A percentile compares a stretch with the other conserved stretches of the same genome.
Conservation (phyloP, 2,797 vertebrate species). For the Clarias platycephalus region DNA sequence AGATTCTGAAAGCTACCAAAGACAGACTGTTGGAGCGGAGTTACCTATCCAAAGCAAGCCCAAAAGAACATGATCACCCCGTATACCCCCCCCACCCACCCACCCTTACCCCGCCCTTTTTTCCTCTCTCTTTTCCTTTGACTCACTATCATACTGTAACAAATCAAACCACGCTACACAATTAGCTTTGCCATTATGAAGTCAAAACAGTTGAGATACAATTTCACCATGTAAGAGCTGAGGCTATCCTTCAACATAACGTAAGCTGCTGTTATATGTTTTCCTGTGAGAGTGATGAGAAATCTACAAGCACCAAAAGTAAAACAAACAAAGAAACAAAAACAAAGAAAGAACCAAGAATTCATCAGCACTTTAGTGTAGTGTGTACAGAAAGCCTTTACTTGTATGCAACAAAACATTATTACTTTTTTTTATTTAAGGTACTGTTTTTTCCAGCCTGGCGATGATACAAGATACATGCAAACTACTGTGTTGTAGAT, state of each 20-base stretch:
- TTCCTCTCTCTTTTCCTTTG: slow-evolving; percentile 27
- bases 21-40: slow-evolving; percentile 75
- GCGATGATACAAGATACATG: slow-evolving; percentile 80
- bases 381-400: slow-evolving; percentile 47
- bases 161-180: slow-evolving; percentile 57
- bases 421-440: slow-evolving; percentile 50
- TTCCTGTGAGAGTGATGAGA: slow-evolving; percentile 62
- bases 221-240: slow-evolving; percentile 65
- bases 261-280: slow-evolving; percentile 47
- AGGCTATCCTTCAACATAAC: slow-evolving; percentile 62
- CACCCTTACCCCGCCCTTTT: neutral
- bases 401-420: slow-evolving; percentile 56
- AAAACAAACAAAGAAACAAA: neutral
- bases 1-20: slow-evolving; percentile 81
- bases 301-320: slow-evolving; percentile 71
- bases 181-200: slow-evolving; percentile 59
- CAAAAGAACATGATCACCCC: slow-evolving; percentile 62
- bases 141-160: slow-evolving; percentile 58
- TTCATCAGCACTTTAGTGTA: slow-evolving; percentile 57
- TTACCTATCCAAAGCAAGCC: slow-evolving; percentile 68
- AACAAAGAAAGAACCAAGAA: slow-evolving; percentile 2
- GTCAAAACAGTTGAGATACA: slow-evolving; percentile 56
- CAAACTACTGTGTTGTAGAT: slow-evolving; percentile 72
- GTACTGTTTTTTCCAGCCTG: slow-evolving; percentile 66
- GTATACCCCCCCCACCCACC: slow-evolving; percentile 12